Evolutionary conservation across 2,888 invertebrate species (phyloP).

Genomic region (Philaethria dido): DNA sequence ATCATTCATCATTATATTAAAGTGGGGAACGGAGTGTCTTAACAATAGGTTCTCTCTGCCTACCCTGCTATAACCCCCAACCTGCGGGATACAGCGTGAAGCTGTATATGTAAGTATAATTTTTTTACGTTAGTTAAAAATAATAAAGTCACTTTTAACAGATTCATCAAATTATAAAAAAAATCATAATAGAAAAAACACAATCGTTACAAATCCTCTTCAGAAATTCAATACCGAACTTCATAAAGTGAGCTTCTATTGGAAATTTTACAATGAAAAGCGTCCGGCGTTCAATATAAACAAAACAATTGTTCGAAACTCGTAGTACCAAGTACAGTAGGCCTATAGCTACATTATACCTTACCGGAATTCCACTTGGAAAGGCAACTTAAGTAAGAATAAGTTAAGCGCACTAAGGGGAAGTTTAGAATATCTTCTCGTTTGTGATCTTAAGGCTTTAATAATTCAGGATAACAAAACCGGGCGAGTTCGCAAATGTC

Average conservation of each 20-base stretch:
- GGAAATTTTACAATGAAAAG: conserved; percentile 9
- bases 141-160: too few relatives aligned
- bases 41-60: too few relatives aligned
- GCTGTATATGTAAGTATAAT: too few relatives aligned
- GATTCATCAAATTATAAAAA: too few relatives aligned
- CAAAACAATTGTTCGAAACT: neutral
- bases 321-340: too few relatives aligned
- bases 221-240: neutral
- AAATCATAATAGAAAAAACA: neutral
- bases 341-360: too few relatives aligned
- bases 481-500: conserved; percentile 31
- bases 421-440: conserved; percentile 26
- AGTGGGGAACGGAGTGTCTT: too few relatives aligned
- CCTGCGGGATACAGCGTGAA: too few relatives aligned
- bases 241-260: neutral
- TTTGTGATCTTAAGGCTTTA: conserved; percentile 23
- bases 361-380: neutral
- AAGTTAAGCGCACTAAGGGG: conserved; percentile 1
- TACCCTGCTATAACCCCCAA: too few relatives aligned
- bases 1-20: too few relatives aligned
- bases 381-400: neutral
- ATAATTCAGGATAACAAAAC: conserved; percentile 32
- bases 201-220: neutral
- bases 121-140: too few relatives aligned
- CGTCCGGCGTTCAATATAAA: neutral